These are phyloP conservation scores for Ips typographus DNA, from an alignment of 1,140 invertebrate genomes.

Conservation along the genomic window DNA sequence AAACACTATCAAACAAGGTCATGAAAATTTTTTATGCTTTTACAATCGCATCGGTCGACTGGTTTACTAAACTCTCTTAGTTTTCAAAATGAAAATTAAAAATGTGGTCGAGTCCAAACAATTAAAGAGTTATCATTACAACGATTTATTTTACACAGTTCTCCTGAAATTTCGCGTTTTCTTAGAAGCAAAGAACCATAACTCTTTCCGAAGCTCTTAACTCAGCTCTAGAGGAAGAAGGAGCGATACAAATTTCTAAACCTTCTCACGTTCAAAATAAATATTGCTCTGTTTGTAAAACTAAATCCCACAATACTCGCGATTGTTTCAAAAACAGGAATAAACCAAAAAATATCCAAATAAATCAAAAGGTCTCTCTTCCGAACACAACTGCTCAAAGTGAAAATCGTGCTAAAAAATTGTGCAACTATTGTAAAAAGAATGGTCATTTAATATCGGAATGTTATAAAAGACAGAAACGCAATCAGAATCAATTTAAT, in stretches of 20 bases:
- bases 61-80: conserved; percentile 17
- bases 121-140: conserved; percentile 25
- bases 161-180: conserved; percentile 25
- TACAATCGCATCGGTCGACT: conserved; percentile 13
- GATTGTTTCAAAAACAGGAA: conserved; percentile 2
- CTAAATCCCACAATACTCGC: background rate
- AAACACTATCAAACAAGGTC: too few species aligned
- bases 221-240: conserved; percentile 23
- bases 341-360: background rate
- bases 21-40: background rate
- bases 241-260: too few species aligned
- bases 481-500: background rate
- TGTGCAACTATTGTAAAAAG: conserved; percentile 37
- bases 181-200: conserved; percentile 17
- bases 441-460: conserved; percentile 35
- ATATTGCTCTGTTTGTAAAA: background rate
- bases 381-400: background rate
- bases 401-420: conserved; percentile 19
- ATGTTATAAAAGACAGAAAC: conserved; percentile 27
- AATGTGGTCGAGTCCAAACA: conserved; percentile 12
- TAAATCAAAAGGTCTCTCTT: background rate
- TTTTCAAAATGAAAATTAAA: conserved; percentile 2
- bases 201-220: conserved; percentile 21
- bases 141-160: conserved; percentile 29
- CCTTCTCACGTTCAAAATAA: too few species aligned